Conservation (phyloP, 2,113 vertebrate species). For the Eurystomus gularis region DNA sequence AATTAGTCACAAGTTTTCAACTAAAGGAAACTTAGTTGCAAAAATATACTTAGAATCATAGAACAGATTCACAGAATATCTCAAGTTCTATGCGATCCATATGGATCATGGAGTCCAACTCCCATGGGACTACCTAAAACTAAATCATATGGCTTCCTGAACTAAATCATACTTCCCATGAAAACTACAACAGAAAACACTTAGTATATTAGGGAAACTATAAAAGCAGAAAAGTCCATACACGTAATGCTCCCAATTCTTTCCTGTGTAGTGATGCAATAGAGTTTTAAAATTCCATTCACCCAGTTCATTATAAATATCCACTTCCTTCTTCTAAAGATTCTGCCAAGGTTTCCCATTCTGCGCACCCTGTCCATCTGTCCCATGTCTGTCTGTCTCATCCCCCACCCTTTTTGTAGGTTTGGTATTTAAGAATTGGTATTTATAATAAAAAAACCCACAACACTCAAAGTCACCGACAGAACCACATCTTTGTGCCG, state of each 20-base stretch:
- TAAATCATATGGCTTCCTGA: background rate
- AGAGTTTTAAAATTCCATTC: background rate
- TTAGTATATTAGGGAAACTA: background rate
- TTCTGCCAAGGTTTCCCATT: background rate
- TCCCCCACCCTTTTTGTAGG: rapidly evolving
- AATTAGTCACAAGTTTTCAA: background rate
- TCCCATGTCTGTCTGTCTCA: no score
- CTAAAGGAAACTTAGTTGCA: background rate
- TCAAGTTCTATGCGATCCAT: background rate
- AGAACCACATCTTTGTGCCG: background rate
- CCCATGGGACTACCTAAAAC: background rate
- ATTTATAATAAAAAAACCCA: background rate
- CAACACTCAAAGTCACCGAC: background rate
- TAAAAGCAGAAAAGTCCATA: background rate
- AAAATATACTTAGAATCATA: background rate
- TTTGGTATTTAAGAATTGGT: background rate
- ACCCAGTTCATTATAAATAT: background rate
- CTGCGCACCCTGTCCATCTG: no score
- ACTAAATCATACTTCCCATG: background rate
- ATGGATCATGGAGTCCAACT: background rate
- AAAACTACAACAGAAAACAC: background rate
- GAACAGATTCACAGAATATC: background rate
- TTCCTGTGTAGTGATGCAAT: background rate
- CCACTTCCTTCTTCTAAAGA: background rate
- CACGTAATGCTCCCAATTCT: background rate